Conservation (phyloP, 2,888 invertebrate genomes). For the Emmelina monodactyla region DNA sequence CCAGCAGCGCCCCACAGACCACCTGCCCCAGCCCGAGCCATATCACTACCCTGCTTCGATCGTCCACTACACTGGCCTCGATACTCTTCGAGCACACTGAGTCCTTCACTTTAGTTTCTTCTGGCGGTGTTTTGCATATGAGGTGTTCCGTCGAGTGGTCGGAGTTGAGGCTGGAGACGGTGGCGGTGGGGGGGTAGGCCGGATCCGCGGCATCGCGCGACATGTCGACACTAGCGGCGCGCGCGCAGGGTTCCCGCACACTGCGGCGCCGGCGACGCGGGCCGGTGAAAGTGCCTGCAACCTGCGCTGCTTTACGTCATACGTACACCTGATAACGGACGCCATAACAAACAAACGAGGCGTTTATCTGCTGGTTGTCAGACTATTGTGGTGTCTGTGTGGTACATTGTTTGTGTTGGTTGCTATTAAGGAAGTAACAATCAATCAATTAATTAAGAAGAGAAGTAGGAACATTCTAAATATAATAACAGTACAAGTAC, state of each 20-base stretch:
- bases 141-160: slow-evolving; percentile 66
- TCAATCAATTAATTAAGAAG: too few relatives aligned
- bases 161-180: slow-evolving; percentile 56
- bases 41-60: slow-evolving; percentile 44
- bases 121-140: slow-evolving; percentile 62
- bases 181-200: slow-evolving; percentile 31
- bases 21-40: slow-evolving; percentile 69
- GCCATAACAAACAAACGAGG: too few relatives aligned
- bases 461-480: too few relatives aligned
- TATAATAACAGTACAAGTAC: too few relatives aligned
- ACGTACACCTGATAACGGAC: too few relatives aligned
- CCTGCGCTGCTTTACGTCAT: too few relatives aligned
- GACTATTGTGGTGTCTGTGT: too few relatives aligned
- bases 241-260: not conserved
- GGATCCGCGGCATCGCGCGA: slow-evolving; percentile 1
- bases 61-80: slow-evolving; percentile 35
- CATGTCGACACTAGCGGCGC: slow-evolving; percentile 1
- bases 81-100: slow-evolving; percentile 53
- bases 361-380: too few relatives aligned
- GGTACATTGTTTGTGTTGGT: too few relatives aligned
- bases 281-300: slow-evolving; percentile 6
- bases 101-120: slow-evolving; percentile 30
- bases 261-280: slow-evolving; percentile 3
- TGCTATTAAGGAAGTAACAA: too few relatives aligned
- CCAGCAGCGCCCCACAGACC: slow-evolving; percentile 68